Evolutionary conservation across 2,113 vertebrate genomes (phyloP).

Genomic region (Myodes glareolus): DNA sequence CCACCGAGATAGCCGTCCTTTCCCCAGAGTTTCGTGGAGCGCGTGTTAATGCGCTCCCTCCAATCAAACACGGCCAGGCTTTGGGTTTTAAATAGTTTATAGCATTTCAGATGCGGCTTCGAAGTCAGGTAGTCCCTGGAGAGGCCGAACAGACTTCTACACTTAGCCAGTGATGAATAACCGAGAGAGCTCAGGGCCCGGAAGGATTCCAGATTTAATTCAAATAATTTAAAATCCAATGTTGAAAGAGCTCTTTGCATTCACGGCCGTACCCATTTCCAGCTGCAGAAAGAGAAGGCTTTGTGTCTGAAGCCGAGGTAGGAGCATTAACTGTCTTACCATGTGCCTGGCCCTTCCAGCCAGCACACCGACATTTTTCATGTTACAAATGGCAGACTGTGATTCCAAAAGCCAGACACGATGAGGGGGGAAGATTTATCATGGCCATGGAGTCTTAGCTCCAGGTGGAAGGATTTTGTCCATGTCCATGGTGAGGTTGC

Average conservation of each 20-base stretch:
- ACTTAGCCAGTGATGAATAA: slow-evolving; percentile 70
- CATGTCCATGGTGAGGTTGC: background rate
- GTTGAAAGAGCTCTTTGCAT: slow-evolving; percentile 71
- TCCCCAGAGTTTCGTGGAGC: background rate
- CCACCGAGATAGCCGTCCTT: rapidly evolving
- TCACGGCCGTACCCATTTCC: background rate
- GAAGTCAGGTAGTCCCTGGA: slow-evolving; percentile 28
- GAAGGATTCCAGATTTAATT: slow-evolving; percentile 78
- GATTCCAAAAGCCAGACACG: background rate
- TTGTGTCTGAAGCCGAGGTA: slow-evolving; percentile 25
- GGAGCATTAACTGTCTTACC: background rate
- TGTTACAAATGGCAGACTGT: background rate
- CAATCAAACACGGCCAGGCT: background rate
- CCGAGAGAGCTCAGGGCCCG: slow-evolving; percentile 14
- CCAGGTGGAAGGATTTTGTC: slow-evolving; percentile 23
- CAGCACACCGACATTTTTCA: background rate
- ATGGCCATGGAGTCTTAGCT: background rate
- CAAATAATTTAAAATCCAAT: slow-evolving; percentile 73
- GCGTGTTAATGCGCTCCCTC: background rate
- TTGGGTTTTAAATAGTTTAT: slow-evolving; percentile 40
- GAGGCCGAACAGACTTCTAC: slow-evolving; percentile 29
- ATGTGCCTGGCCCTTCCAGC: background rate
- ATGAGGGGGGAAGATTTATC: background rate
- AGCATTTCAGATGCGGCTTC: slow-evolving; percentile 50
- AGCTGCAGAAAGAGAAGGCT: slow-evolving; percentile 64